These are phyloP conservation scores for Megamerina dolium DNA, from an alignment of 2,888 invertebrate species.

Conservation along the genomic window DNA sequence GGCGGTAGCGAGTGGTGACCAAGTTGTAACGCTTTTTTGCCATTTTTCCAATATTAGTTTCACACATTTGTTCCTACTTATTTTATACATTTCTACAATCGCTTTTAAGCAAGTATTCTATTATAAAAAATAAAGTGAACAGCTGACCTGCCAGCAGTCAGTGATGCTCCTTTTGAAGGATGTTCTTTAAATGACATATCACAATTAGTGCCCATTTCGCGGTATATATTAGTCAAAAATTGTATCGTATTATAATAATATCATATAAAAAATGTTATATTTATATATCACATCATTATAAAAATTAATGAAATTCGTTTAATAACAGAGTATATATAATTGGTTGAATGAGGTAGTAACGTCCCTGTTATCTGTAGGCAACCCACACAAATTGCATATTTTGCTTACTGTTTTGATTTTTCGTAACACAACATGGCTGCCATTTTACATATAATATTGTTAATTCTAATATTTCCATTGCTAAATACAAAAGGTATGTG, in stretches of 20 bases:
- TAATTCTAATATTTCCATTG: slow-evolving; percentile 17
- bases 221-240: too few species aligned
- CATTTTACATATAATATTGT: slow-evolving; percentile 17
- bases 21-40: slow-evolving; percentile 51
- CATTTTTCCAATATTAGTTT: slow-evolving; percentile 13
- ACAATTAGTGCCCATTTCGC: too few species aligned
- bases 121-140: background rate
- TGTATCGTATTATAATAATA: too few species aligned
- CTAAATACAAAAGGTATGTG: slow-evolving; percentile 13
- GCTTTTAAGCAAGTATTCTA: background rate
- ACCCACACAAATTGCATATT: slow-evolving; percentile 7
- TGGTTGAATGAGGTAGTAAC: too few species aligned
- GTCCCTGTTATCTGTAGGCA: background rate
- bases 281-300: too few species aligned
- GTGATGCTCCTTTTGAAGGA: background rate
- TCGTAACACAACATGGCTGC: slow-evolving; percentile 16
- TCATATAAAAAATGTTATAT: too few species aligned
- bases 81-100: slow-evolving; percentile 10
- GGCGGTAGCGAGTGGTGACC: slow-evolving; percentile 64
- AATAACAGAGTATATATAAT: too few species aligned
- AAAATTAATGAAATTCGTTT: too few species aligned
- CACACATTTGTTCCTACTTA: slow-evolving; percentile 2
- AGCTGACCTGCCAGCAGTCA: background rate
- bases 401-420: slow-evolving; percentile 19
- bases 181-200: too few species aligned